A percentile compares a stretch with the other conserved stretches of the same genome.
phyloP scores from a whole-genome alignment of 2,888 invertebrate genomes.

The Latheticus oryzae region DNA sequence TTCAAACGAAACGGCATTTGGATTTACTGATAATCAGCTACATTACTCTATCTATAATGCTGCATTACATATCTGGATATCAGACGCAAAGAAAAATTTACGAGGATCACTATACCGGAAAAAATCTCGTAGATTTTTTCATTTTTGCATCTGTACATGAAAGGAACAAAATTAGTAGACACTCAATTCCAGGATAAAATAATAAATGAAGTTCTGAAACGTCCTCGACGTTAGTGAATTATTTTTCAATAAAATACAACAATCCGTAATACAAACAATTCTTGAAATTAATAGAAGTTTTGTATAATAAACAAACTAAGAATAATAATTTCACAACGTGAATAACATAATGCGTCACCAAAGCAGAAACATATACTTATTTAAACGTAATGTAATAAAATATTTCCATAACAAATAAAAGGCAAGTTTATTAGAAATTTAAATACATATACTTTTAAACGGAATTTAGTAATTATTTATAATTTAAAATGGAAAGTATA shows the following conservation, averaged over 20 bases:
- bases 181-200: too few species aligned
- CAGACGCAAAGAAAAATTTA: too few species aligned
- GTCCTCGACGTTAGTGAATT: constrained; percentile 31
- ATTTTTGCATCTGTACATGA: too few species aligned
- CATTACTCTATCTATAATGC: constrained; percentile 5
- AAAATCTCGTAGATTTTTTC: too few species aligned
- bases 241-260: constrained; percentile 34
- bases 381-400: constrained; percentile 37
- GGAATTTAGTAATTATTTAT: too few species aligned
- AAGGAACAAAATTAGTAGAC: too few species aligned
- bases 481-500: constrained; percentile 55
- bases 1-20: constrained; percentile 22
- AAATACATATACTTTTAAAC: constrained; percentile 50
- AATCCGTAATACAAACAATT: constrained; percentile 42
- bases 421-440: constrained; percentile 48
- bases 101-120: too few species aligned
- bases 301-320: constrained; percentile 42
- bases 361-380: constrained; percentile 31
- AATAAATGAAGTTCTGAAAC: too few species aligned
- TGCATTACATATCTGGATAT: too few species aligned
- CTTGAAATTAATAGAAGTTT: constrained; percentile 43
- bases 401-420: constrained; percentile 34
- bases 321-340: constrained; percentile 43
- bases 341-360: constrained; percentile 38
- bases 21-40: constrained; percentile 13